Percentiles rank a stretch among this genome's conserved stretches.
These are phyloP conservation scores for Euthynnus affinis DNA, from an alignment of 2,797 vertebrate species.

Conservation along the genomic window DNA sequence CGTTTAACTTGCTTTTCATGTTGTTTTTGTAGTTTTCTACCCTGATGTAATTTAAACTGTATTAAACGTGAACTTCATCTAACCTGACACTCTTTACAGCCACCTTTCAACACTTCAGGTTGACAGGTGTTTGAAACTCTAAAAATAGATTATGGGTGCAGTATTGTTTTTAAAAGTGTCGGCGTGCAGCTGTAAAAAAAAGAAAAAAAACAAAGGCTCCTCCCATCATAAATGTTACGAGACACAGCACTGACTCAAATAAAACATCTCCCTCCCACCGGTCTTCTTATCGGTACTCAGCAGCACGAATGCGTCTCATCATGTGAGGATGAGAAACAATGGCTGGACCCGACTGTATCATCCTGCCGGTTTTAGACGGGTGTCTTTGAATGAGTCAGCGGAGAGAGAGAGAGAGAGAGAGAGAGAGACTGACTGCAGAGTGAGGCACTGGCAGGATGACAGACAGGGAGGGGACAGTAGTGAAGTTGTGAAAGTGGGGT, in stretches of 20 bases:
- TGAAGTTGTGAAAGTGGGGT: constrained; percentile 40
- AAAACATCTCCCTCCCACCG: neutral
- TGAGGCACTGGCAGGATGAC: neutral
- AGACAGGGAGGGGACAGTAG: neutral
- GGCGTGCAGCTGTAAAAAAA: neutral
- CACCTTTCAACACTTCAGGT: neutral
- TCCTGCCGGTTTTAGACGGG: neutral
- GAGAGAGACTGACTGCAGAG: neutral
- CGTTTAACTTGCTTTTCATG: too few relatives aligned
- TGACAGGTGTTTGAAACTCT: neutral
- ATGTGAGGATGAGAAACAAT: constrained; percentile 8
- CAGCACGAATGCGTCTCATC: neutral
- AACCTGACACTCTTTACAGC: too few relatives aligned
- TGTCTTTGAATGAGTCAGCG: constrained; percentile 44
- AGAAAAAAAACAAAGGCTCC: neutral
- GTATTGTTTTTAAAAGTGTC: neutral
- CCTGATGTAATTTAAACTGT: neutral
- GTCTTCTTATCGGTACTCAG: neutral
- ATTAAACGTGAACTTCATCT: neutral
- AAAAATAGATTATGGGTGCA: constrained; percentile 15
- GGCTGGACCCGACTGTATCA: neutral
- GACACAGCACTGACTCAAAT: neutral
- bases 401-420: too few relatives aligned
- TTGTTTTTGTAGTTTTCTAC: neutral
- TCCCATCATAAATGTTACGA: neutral